phyloP scores from a whole-genome alignment of 1,140 invertebrate species.

The Melanaphis sacchari region DNA sequence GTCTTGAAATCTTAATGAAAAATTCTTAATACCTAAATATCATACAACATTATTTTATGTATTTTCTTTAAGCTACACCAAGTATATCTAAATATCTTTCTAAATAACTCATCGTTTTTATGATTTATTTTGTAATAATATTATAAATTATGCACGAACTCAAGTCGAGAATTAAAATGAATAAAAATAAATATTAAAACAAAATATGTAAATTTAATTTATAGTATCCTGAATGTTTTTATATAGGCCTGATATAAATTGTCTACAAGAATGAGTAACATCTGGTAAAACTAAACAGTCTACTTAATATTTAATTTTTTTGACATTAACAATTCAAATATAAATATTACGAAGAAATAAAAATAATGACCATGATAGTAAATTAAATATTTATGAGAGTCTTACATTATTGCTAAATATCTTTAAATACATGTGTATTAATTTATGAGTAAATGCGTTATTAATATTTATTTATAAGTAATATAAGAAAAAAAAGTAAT shows the following conservation, averaged over 20 bases:
- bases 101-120: not conserved
- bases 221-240: not conserved
- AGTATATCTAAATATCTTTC: not conserved
- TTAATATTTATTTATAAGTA: not conserved
- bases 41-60: not conserved
- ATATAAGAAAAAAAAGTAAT: too few species aligned
- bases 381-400: not conserved
- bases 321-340: not conserved
- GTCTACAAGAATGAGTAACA: not conserved
- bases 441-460: not conserved
- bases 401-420: too few species aligned
- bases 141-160: not conserved
- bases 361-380: not conserved
- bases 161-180: not conserved
- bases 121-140: not conserved
- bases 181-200: not conserved
- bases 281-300: not conserved
- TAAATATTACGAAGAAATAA: not conserved
- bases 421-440: not conserved
- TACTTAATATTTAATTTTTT: not conserved
- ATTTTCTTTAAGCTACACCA: not conserved
- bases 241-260: not conserved
- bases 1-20: not conserved
- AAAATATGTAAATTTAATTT: not conserved
- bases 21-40: not conserved